Evolutionary conservation across 2,797 vertebrate genomes (phyloP), one percentile per base, ranked within the genome.

Genomic region (Thalassophryne amazonica): DNA sequence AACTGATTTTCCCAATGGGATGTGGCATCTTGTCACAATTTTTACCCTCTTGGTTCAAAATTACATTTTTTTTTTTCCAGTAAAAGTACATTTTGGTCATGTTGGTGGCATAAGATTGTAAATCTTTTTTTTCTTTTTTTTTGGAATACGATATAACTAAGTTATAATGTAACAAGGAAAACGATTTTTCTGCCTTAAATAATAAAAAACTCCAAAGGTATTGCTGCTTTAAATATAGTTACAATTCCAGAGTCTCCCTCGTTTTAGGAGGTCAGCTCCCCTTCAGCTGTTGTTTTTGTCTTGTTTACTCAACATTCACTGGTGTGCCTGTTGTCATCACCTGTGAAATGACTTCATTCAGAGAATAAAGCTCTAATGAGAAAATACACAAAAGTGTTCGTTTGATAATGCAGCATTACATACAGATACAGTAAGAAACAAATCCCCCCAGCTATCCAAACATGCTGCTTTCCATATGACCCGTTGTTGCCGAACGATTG

Each of bases 381-480:
- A 73, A 76, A 81, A 73, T 81, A 85, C 78, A 87, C 88, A 88
- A 86, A 80, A 73, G 77, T 41, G 17, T 60, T 70, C 55, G 53
- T 71, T 73, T 62, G 58, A 45, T 61, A 58, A 45, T 17, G 40
- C 73, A 14, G 68, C 62, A 48, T 73, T 59, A 69, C 56, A 33
- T 67, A 58, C 28, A 60, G 68, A 69, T 81, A 84, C 84, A 69
- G 84, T 81, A 77, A 20, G 42, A 54, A 61, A 46, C 42, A 66
- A 85, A 78, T 73, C 84, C 86, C 86, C 60, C 49, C 86, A 87
- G 84, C 88, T 88, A 93, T 88, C 83, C 89, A 92, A 93, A 89
- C 85, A 85, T 19, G 47, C 47, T 56, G 73, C 86, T 70, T 86
- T 81, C 82, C 69, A 80, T 78, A 37, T 32, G 40, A 78, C 85